Base-by-base conservation (phyloP, 2,113 vertebrate genomes). In the Arenaria interpres region DNA sequence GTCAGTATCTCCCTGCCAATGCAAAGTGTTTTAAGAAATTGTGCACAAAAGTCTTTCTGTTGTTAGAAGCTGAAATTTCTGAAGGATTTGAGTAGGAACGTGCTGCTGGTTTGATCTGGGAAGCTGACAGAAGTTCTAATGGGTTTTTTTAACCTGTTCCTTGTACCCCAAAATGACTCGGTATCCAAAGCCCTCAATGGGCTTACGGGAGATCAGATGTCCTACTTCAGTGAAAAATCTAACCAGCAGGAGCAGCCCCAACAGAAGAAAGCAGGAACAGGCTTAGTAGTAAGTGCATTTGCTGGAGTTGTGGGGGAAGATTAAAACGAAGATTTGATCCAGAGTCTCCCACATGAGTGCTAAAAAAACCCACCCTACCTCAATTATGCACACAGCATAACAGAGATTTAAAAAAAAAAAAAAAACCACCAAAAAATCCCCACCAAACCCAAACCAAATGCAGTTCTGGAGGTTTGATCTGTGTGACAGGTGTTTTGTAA, bases 141-240 rank as follows among this genome's bases (percentile, higher is more conserved):
- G 5, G 27, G 4, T 1, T 46, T 24, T 43, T 59, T 48, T 25
- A 43, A 5, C 67, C 51, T 74, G 5, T 32, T 84, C 24, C 21
- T 85, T 66, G 28, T 27, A 5, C 16, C 20, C 6, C 33, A 2
- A 15, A 84, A 23, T 6, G 32, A 23, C 19, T 88, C 4, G 2
- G 11, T 15, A 12, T 3, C 67, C 50, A 7, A 23, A 74, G 41
- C 2, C 0, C 10, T 43, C 1, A 2, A 0, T 66, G 88, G 57
- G 11, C 41, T 7, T 3, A 2, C 6, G 63, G 64, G 59, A 51
- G 30, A 25, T 80, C 4, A 35, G 46, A 7, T 16, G 60, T 73
- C 71, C 45, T 73, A 33, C 88, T 10, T 2, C 5, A 27, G 66
- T 8, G 56, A 35, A 8, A 8, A 2, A 2, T 35, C 53, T 63